These are phyloP conservation scores for Allobates femoralis DNA, from an alignment of 2,797 vertebrate genomes.

Conservation along the genomic window DNA sequence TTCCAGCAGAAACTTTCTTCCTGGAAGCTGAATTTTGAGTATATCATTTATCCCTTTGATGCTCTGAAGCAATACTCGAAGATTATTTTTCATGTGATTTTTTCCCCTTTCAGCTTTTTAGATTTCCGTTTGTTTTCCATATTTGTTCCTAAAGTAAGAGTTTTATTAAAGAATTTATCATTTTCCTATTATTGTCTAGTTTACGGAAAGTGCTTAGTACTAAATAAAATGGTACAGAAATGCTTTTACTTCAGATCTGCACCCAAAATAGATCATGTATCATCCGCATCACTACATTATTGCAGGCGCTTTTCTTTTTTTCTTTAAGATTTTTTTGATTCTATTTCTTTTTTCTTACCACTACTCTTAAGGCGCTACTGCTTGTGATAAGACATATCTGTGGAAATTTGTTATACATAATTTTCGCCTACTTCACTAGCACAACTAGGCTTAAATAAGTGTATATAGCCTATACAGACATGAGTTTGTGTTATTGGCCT, in stretches of 20 bases:
- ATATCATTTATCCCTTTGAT: slow-evolving; percentile 58
- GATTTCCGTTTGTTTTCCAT: slow-evolving; percentile 43
- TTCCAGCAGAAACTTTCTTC: slow-evolving; percentile 19
- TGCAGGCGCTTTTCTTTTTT: neutral
- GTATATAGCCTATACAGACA: no score
- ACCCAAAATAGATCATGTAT: neutral
- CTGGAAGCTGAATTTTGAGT: slow-evolving; percentile 15
- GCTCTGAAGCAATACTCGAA: slow-evolving; percentile 23
- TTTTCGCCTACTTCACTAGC: no score
- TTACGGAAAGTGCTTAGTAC: slow-evolving; percentile 26
- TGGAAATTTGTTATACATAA: no score
- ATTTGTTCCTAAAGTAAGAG: slow-evolving; percentile 44
- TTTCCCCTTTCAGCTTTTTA: slow-evolving; percentile 32
- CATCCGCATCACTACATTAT: neutral
- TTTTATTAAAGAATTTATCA: slow-evolving; percentile 59
- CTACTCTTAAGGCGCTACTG: neutral
- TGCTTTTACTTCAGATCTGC: slow-evolving; percentile 36
- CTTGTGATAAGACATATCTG: neutral
- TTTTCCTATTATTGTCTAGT: slow-evolving; percentile 54
- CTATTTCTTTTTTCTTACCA: neutral
- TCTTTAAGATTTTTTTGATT: neutral
- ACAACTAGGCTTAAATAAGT: no score
- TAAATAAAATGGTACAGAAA: slow-evolving; percentile 46
- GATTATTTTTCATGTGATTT: slow-evolving; percentile 51
- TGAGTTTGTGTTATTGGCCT: no score